phyloP scores from a whole-genome alignment of 2,888 invertebrate genomes.

The Abscondita cerata region DNA sequence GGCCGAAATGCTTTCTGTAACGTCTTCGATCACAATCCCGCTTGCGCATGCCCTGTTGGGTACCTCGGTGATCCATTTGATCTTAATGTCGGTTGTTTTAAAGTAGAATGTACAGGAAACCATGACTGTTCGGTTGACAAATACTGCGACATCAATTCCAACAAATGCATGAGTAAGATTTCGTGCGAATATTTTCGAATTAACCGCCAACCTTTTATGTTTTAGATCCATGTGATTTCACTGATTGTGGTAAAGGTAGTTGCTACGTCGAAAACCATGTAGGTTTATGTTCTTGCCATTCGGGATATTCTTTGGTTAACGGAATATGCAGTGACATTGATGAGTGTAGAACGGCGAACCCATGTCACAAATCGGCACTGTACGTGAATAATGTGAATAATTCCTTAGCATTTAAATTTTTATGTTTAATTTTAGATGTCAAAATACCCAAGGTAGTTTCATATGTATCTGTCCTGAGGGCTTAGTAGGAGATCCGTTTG shows the following conservation, averaged over 20 bases:
- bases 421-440: conserved; percentile 60
- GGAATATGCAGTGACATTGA: conserved; percentile 80
- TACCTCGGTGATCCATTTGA: conserved; percentile 84
- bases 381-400: conserved; percentile 48
- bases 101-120: conserved; percentile 83
- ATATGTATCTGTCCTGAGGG: conserved; percentile 80
- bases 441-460: conserved; percentile 80
- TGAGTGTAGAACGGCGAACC: conserved; percentile 74
- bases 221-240: conserved; percentile 79
- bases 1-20: conserved; percentile 80
- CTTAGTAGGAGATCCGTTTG: conserved; percentile 77
- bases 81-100: conserved; percentile 80
- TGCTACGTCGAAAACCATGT: conserved; percentile 78
- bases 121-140: conserved; percentile 78
- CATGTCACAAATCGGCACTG: conserved; percentile 80
- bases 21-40: conserved; percentile 73
- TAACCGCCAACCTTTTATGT: neutral
- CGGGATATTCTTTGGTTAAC: conserved; percentile 73
- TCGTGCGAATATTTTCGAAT: neutral
- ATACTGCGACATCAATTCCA: conserved; percentile 75
- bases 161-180: conserved; percentile 78
- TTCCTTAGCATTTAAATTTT: neutral
- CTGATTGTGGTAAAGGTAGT: conserved; percentile 80
- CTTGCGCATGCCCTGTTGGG: conserved; percentile 81
- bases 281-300: conserved; percentile 75